Base-by-base conservation (phyloP, 2,113 vertebrate species). In the Rhinopomastus cyanomelas region DNA sequence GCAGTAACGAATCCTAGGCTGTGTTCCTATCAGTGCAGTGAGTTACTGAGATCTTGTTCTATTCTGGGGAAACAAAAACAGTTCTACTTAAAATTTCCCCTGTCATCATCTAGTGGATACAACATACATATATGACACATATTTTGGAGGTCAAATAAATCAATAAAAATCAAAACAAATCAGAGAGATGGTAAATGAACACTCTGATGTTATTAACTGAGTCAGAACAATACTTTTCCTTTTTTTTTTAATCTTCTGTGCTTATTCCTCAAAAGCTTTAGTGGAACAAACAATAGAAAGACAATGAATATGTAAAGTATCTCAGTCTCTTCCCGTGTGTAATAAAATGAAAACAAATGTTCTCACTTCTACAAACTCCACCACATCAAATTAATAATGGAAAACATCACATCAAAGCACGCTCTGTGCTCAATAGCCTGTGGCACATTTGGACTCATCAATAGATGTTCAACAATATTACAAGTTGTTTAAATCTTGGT, bases 381-480 rank as follows among this genome's bases (percentile, higher is more conserved):
- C 88, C 87, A 93, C 95, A 96, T 97, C 96, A 97, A 96, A 97
- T 97, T 97, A 98, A 97, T 97, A 97, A 98, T 97, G 97, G 96
- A 97, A 97, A 96, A 92, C 94, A 88, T 97, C 95, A 93, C 94
- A 94, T 96, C 95, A 96, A 96, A 97, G 94, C 84, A 82, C 85
- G 95, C 79, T 89, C 96, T 95, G 92, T 97, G 96, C 93, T 97
- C 96, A 97, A 97, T 98, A 97, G 96, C 96, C 96, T 96, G 96
- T 97, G 95, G 97, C 97, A 97, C 96, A 96, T 96, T 96, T 95
- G 94, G 96, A 92, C 94, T 97, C 97, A 98, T 98, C 97, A 97
- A 97, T 97, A 98, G 96, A 96, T 97, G 97, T 97, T 97, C 97
- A 97, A 96, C 97, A 97, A 96, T 97, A 97, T 97, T 97, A 96